Conservation (phyloP, 1,140 invertebrate genomes). For the Halictus rubicundus region DNA sequence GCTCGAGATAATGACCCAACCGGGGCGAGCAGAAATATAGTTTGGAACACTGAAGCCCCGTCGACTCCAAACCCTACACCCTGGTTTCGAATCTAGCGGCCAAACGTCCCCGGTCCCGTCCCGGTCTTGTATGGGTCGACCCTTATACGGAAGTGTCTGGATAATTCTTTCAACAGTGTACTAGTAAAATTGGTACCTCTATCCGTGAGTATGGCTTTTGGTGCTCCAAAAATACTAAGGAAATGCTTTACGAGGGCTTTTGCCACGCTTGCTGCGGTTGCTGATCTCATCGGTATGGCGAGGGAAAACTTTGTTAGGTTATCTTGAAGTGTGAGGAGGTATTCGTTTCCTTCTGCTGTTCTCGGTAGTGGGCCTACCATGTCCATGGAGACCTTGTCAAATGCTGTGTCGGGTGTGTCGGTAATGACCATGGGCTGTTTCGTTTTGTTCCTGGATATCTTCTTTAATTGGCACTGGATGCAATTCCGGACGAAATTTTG, state of each 20-base stretch:
- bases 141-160: neutral
- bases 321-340: neutral
- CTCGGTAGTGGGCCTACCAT: neutral
- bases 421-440: neutral
- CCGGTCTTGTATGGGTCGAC: no score
- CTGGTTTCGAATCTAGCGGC: no score
- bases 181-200: neutral
- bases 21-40: no score
- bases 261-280: neutral
- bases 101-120: no score
- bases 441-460: neutral
- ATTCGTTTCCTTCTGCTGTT: neutral
- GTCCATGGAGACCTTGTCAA: neutral
- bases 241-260: neutral
- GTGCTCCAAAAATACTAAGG: neutral
- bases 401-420: neutral
- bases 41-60: no score
- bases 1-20: no score
- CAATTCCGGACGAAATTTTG: neutral
- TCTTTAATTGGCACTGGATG: neutral
- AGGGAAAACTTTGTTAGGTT: neutral
- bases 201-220: neutral
- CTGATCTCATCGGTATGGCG: neutral
- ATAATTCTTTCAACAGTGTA: neutral
- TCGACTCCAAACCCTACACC: no score